Evolutionary conservation across 2,113 vertebrate species (phyloP).

Genomic region (Mystacornis crossleyi): DNA sequence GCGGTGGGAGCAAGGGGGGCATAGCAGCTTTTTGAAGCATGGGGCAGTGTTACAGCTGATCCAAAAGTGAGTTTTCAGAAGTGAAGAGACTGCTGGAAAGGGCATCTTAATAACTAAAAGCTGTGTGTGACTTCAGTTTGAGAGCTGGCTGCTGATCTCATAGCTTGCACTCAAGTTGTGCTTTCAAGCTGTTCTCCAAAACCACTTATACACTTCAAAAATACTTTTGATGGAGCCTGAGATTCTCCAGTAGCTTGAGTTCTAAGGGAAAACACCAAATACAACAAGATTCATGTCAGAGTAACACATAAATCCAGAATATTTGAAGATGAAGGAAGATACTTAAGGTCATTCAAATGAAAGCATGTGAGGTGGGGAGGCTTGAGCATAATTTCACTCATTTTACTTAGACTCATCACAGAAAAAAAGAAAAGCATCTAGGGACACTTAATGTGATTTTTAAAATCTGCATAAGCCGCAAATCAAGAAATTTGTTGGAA

Average conservation of each 20-base stretch:
- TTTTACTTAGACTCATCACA: not conserved
- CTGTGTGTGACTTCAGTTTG: not conserved
- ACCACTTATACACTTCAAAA: conserved; percentile 9
- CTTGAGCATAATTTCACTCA: not conserved
- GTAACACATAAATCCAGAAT: not conserved
- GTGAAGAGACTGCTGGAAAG: not conserved
- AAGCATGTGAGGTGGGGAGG: not conserved
- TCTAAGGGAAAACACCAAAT: not conserved
- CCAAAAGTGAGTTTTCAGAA: not conserved
- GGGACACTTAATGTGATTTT: not conserved
- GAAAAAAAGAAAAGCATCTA: not conserved
- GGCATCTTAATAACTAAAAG: not conserved
- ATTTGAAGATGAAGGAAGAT: not conserved
- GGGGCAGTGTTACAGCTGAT: not conserved
- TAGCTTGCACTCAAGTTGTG: not conserved
- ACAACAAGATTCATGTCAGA: not conserved
- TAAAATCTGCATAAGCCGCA: not conserved
- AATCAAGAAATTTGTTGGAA: not conserved
- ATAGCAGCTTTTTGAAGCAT: rapidly evolving
- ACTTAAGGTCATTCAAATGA: not conserved
- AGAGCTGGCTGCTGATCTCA: not conserved
- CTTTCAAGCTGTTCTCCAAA: not conserved
- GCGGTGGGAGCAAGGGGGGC: not conserved
- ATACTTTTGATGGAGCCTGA: not conserved
- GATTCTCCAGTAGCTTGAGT: not conserved